Evolutionary conservation across 2,797 vertebrate genomes (phyloP).

Genomic region (Lophius americanus): DNA sequence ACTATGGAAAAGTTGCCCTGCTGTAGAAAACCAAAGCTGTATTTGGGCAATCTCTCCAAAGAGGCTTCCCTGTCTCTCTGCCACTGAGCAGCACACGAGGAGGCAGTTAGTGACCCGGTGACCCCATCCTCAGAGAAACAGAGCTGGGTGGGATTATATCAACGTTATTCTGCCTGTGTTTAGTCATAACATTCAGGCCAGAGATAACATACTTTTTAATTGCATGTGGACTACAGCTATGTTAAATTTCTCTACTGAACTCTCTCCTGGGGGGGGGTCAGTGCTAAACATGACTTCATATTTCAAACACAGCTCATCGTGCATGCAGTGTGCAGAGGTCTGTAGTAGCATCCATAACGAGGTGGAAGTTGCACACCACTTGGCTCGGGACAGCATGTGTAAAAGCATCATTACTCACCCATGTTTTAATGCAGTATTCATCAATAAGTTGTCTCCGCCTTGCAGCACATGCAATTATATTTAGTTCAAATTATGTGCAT

Average conservation of each 20-base stretch:
- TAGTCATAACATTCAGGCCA: constrained; percentile 85
- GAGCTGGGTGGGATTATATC: constrained; percentile 87
- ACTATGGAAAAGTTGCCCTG: neutral
- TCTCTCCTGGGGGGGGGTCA: constrained; percentile 66
- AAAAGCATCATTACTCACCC: constrained; percentile 21
- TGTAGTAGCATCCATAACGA: constrained; percentile 54
- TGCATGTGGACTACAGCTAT: constrained; percentile 81
- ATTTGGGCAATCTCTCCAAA: constrained; percentile 58
- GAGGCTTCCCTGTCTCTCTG: constrained; percentile 78
- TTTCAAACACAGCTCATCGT: constrained; percentile 80
- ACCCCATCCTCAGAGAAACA: constrained; percentile 82
- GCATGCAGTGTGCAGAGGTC: constrained; percentile 69
- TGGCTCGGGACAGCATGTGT: constrained; percentile 46
- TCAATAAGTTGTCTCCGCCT: constrained; percentile 9
- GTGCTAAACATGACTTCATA: constrained; percentile 74
- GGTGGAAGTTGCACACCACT: constrained; percentile 42
- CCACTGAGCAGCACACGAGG: constrained; percentile 75
- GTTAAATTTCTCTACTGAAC: constrained; percentile 80
- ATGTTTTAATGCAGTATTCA: constrained; percentile 31
- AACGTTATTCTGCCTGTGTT: constrained; percentile 83
- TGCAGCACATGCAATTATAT: neutral
- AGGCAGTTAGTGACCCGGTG: constrained; percentile 88
- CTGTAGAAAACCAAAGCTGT: constrained; percentile 5
- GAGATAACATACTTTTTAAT: constrained; percentile 91
- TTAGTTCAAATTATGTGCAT: too few relatives aligned